These are phyloP conservation scores for Eubasilissa regina DNA, from an alignment of 1,140 invertebrate species.

Conservation along the genomic window DNA sequence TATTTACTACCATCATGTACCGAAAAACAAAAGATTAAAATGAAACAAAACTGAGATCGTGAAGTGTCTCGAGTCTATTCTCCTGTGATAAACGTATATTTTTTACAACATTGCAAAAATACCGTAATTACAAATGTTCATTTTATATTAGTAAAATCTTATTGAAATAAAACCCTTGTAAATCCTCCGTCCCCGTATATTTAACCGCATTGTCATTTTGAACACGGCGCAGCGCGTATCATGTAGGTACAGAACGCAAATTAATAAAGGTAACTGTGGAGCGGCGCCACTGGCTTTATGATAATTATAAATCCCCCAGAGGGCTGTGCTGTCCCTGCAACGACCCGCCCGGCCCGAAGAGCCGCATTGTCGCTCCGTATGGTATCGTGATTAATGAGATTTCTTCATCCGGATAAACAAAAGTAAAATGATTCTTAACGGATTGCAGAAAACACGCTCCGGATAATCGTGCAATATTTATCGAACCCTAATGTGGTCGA, in stretches of 20 bases:
- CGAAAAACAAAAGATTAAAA: not conserved
- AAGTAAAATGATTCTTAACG: too few species aligned
- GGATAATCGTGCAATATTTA: not conserved
- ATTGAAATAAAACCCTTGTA: constrained; percentile 3
- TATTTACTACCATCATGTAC: not conserved
- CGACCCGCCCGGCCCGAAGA: constrained; percentile 15
- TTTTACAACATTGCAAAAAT: too few species aligned
- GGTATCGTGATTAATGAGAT: constrained; percentile 53
- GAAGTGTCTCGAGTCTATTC: too few species aligned
- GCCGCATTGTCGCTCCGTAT: constrained; percentile 47
- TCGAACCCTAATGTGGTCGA: constrained; percentile 2
- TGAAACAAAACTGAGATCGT: too few species aligned
- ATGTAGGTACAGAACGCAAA: constrained; percentile 50
- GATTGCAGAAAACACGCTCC: too few species aligned
- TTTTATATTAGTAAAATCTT: not conserved
- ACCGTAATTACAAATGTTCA: too few species aligned
- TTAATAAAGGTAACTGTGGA: constrained; percentile 58
- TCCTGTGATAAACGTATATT: too few species aligned
- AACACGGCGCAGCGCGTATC: constrained; percentile 41
- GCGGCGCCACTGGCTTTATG: constrained; percentile 50
- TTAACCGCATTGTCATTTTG: constrained; percentile 25
- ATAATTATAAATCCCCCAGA: constrained; percentile 54
- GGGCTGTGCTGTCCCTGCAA: constrained; percentile 42
- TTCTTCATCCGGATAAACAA: constrained; percentile 5
- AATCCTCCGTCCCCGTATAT: not conserved